Conservation (phyloP, 2,888 invertebrate species). For the Drosophila anomelani region DNA sequence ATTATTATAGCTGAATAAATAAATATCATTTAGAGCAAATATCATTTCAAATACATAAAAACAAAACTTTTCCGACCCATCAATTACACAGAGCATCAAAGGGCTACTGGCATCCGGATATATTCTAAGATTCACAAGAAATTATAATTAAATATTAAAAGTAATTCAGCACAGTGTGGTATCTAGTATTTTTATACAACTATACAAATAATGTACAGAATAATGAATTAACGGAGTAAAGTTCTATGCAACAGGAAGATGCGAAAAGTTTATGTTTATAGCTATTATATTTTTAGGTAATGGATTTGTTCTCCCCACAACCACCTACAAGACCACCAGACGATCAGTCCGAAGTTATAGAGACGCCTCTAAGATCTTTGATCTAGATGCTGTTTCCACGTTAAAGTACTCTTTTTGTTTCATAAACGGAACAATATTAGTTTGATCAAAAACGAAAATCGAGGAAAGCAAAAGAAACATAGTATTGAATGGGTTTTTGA, state of each 20-base stretch:
- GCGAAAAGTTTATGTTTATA: not conserved
- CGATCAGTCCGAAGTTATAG: not conserved
- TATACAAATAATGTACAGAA: too few species aligned
- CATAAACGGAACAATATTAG: slow-evolving; percentile 31
- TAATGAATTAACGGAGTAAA: not conserved
- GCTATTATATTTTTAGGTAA: not conserved
- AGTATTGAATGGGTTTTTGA: not conserved
- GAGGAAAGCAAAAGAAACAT: not conserved
- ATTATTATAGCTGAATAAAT: slow-evolving; percentile 40
- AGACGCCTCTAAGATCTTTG: slow-evolving; percentile 11
- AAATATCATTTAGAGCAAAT: slow-evolving; percentile 28
- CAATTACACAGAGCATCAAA: not conserved
- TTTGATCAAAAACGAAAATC: slow-evolving; percentile 43
- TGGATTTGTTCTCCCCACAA: not conserved
- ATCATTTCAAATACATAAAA: slow-evolving; percentile 20
- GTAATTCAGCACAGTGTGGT: not conserved
- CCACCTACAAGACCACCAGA: not conserved
- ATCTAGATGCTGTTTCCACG: slow-evolving; percentile 8
- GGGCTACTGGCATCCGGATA: too few species aligned
- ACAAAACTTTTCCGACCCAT: slow-evolving; percentile 17
- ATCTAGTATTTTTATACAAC: too few species aligned
- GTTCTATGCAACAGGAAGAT: not conserved
- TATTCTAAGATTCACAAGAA: not conserved
- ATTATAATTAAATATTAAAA: not conserved
- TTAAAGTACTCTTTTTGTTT: slow-evolving; percentile 21